Percentiles rank a stretch among this genome's conserved stretches.
Conservation (phyloP, 2,797 vertebrate species). For the Neostethus bicornis region DNA sequence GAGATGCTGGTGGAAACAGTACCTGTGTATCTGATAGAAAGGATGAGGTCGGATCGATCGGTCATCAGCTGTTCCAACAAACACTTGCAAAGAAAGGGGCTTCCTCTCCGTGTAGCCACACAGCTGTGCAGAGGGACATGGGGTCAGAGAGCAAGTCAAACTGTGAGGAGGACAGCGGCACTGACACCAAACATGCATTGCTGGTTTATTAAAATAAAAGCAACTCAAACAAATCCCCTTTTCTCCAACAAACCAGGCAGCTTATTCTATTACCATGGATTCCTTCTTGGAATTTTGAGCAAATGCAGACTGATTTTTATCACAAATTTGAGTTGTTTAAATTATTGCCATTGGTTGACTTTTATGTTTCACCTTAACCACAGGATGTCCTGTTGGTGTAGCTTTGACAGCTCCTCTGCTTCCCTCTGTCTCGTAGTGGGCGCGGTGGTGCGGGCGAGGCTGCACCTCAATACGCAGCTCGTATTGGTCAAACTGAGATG, state of each 20-base stretch:
- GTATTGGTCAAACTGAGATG: constrained; percentile 89
- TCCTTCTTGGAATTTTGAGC: not conserved
- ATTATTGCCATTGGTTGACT: not conserved
- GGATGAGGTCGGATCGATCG: constrained; percentile 90
- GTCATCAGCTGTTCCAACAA: constrained; percentile 93
- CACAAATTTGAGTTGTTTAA: not conserved
- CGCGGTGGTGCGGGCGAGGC: constrained; percentile 89
- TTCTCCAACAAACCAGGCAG: not conserved
- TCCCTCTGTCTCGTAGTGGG: constrained; percentile 93
- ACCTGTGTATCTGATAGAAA: constrained; percentile 94
- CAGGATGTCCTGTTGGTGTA: constrained; percentile 85
- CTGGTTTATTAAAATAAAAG: constrained; percentile 8
- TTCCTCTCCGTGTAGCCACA: constrained; percentile 88
- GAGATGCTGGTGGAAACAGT: no score
- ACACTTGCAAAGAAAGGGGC: constrained; percentile 91
- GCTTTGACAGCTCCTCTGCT: constrained; percentile 92
- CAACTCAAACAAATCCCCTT: not conserved
- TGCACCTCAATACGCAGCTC: constrained; percentile 91
- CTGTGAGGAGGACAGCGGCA: constrained; percentile 30
- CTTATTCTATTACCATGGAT: not conserved
- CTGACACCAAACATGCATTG: constrained; percentile 18
- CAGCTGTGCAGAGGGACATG: constrained; percentile 76
- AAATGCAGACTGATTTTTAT: not conserved
- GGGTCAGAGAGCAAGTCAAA: constrained; percentile 22
- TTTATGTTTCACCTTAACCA: constrained; percentile 84